Evolutionary conservation across 2,888 invertebrate genomes (phyloP), one percentile per base, ranked within the genome.

Genomic region (Acanthacorydalis orientalis): DNA sequence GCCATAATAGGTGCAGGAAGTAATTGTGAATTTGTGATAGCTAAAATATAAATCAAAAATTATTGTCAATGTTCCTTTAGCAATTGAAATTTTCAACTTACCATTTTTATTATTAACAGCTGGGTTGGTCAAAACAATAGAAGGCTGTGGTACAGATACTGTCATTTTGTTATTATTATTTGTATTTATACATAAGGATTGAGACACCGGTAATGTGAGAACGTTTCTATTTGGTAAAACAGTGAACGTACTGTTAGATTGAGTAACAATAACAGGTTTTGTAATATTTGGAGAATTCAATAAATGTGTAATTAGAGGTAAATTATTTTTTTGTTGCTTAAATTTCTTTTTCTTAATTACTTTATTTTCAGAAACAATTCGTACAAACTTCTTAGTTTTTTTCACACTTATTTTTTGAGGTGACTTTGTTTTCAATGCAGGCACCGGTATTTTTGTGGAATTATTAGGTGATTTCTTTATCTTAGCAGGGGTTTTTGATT

Each of bases 1-100:
- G 62, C 57, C 41, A 61, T 55, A 47, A 61, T 52, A 8, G 63
- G 62, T 44, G 58, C 55, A 39, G 57, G 53, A 16, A 60, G 51
- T 35, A 60, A 48, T 39, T 53, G 53, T 35, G 63, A 59, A 50
- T 57, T 60, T 46, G 60, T 57, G 46, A 59, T 58, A 59, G 50
- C 14, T 53, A 54, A 50, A 53, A 55, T 49, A 46, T 14, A 14
- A 31, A 12, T 23, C 9, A 34, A 34, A 34, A 34, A 34, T 11
- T n/a, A n/a, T n/a, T n/a, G n/a, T n/a, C n/a, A n/a, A n/a, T n/a
- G n/a, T n/a, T n/a, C n/a, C n/a, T n/a, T n/a, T n/a, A n/a, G n/a
- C n/a, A n/a, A n/a, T n/a, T n/a, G n/a, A n/a, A n/a, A n/a, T n/a
- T n/a, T n/a, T n/a, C n/a, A 23, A 4, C 2, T 23, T 23, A 23